Percentiles rank a stretch among this genome's conserved stretches.
Conservation (phyloP, 2,888 invertebrate species). For the Sialis fuliginosa region DNA sequence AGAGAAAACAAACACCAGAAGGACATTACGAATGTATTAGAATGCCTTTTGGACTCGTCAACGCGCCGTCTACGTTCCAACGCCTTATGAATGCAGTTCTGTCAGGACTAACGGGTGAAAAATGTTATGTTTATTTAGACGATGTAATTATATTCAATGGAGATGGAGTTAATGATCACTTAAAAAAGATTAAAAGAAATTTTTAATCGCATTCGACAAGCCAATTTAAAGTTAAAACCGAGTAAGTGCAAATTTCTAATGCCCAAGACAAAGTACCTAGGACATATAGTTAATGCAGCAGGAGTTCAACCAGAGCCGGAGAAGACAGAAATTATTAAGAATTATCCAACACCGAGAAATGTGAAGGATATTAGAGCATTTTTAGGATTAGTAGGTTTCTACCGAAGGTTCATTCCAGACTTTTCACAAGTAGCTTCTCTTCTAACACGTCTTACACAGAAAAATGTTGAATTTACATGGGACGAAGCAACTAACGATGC, state of each 20-base stretch:
- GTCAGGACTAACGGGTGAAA: conserved; percentile 12
- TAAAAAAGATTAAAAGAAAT: conserved; percentile 11
- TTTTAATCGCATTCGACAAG: conserved; percentile 8
- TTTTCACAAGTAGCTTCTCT: background rate
- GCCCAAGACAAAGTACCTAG: background rate
- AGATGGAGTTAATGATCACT: conserved; percentile 12
- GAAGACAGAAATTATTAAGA: background rate
- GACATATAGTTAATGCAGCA: background rate
- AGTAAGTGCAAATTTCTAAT: background rate
- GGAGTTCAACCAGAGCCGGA: conserved; percentile 1
- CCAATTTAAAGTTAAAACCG: background rate
- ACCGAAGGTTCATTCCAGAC: conserved; percentile 7
- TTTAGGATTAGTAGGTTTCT: conserved; percentile 5
- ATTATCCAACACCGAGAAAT: background rate
- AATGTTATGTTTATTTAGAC: conserved; percentile 13
- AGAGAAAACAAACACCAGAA: conserved; percentile 15
- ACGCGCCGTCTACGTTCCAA: conserved; percentile 16
- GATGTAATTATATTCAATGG: conserved; percentile 13
- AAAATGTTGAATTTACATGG: background rate
- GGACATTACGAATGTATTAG: conserved; percentile 15
- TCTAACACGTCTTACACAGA: background rate
- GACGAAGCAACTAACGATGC: background rate
- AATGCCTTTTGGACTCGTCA: conserved; percentile 17
- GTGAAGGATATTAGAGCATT: background rate
- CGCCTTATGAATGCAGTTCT: conserved; percentile 16